These are phyloP conservation scores for Gnatocerus cornutus DNA, from an alignment of 2,888 invertebrate species.

Conservation along the genomic window DNA sequence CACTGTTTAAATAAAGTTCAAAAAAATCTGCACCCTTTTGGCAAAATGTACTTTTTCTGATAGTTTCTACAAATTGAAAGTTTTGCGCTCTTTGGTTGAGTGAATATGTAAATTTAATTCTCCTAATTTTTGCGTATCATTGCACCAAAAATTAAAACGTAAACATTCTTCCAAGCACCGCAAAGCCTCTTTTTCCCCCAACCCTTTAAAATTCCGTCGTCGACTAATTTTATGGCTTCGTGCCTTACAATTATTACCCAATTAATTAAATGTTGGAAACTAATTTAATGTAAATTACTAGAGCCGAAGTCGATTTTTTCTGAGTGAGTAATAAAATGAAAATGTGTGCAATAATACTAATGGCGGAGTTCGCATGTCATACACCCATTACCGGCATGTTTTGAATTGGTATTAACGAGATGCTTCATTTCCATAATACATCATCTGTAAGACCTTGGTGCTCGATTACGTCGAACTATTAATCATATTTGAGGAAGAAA, in stretches of 20 bases:
- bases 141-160: no score
- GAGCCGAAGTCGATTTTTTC: constrained; percentile 20
- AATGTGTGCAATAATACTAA: constrained; percentile 35
- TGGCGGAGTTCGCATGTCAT: constrained; percentile 30
- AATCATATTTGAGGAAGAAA: constrained; percentile 7
- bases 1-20: no score
- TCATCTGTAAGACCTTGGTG: constrained; percentile 24
- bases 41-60: no score
- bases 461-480: constrained; percentile 18
- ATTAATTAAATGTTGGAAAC: constrained; percentile 32
- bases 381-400: constrained; percentile 27
- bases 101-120: no score
- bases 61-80: no score
- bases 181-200: not conserved
- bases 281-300: constrained; percentile 35
- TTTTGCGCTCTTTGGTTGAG: no score
- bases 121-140: no score
- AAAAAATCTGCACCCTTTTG: no score
- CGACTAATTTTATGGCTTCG: constrained; percentile 26
- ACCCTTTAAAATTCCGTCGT: constrained; percentile 4
- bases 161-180: no score
- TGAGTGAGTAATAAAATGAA: constrained; percentile 15
- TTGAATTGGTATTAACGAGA: constrained; percentile 28
- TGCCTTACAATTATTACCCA: constrained; percentile 33
- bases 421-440: constrained; percentile 34